Evolutionary conservation across 2,888 invertebrate species (phyloP).

Genomic region (Morpho helenor): DNA sequence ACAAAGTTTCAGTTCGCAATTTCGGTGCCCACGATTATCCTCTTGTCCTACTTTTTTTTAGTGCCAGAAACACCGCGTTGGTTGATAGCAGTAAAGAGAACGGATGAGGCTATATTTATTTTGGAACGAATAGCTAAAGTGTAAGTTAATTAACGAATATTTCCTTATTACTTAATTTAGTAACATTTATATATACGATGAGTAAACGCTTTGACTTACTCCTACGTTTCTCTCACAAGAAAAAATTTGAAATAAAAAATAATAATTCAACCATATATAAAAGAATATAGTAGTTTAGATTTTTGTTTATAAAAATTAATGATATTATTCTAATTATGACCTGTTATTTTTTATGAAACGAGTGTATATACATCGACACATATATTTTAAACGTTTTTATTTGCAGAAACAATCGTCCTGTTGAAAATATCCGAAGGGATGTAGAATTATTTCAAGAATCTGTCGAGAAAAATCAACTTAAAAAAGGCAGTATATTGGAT

Average conservation of each 20-base stretch:
- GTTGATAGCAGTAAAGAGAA: conserved; percentile 84
- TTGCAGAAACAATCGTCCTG: conserved; percentile 71
- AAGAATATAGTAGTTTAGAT: too few relatives aligned
- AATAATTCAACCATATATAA: too few relatives aligned
- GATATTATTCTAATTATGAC: too few relatives aligned
- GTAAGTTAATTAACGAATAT: conserved; percentile 39
- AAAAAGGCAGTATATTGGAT: conserved; percentile 80
- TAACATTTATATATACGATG: background rate
- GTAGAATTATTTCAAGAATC: conserved; percentile 56
- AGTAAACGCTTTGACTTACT: too few relatives aligned
- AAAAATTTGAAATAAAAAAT: too few relatives aligned
- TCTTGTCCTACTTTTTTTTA: conserved; percentile 82
- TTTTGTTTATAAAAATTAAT: too few relatives aligned
- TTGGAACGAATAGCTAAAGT: conserved; percentile 82
- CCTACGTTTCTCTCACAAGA: too few relatives aligned
- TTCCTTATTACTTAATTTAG: background rate
- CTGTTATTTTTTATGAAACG: too few relatives aligned
- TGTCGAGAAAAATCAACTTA: conserved; percentile 46
- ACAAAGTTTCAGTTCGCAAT: conserved; percentile 82
- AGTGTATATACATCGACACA: too few relatives aligned
- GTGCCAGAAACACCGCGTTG: conserved; percentile 90
- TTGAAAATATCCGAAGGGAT: conserved; percentile 58
- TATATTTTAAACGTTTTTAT: conserved; percentile 12
- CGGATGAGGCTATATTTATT: conserved; percentile 81
- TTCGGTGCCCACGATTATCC: conserved; percentile 77